A percentile compares a stretch with the other conserved stretches of the same genome.
Evolutionary conservation across 2,797 vertebrate genomes (phyloP).

Genomic region (Allobates femoralis): DNA sequence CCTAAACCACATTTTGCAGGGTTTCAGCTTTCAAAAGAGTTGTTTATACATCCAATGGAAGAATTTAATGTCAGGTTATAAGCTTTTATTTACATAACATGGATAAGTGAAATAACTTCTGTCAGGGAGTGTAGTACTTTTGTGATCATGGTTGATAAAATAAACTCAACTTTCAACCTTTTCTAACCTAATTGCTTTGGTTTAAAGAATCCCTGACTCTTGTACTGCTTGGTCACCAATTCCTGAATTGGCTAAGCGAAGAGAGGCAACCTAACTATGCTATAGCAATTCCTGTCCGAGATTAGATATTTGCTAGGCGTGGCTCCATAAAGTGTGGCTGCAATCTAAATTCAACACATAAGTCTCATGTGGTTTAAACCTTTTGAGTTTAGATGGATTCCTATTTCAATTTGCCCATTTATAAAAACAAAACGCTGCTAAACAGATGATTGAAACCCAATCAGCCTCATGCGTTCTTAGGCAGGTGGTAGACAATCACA

Average conservation of each 20-base stretch:
- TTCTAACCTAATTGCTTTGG: no score
- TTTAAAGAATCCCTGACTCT: no score
- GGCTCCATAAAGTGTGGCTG: background rate
- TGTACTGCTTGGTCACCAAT: background rate
- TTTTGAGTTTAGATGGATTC: background rate
- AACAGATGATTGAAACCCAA: conserved; percentile 46
- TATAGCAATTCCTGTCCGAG: background rate
- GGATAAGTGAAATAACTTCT: no score
- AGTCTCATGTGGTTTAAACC: background rate
- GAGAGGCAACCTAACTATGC: background rate
- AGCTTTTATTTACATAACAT: no score
- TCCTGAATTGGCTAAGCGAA: background rate
- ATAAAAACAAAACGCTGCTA: no score
- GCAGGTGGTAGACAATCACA: background rate
- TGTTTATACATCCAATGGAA: no score
- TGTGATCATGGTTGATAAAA: background rate
- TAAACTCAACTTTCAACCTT: background rate
- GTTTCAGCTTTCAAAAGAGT: no score
- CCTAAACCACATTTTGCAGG: no score
- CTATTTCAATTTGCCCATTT: background rate
- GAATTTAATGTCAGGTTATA: no score
- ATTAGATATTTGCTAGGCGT: background rate
- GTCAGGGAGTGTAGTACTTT: no score
- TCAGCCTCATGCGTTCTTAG: conserved; percentile 48
- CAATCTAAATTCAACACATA: background rate